phyloP scores from a whole-genome alignment of 2,797 vertebrate species.

The Crotalus adamanteus region DNA sequence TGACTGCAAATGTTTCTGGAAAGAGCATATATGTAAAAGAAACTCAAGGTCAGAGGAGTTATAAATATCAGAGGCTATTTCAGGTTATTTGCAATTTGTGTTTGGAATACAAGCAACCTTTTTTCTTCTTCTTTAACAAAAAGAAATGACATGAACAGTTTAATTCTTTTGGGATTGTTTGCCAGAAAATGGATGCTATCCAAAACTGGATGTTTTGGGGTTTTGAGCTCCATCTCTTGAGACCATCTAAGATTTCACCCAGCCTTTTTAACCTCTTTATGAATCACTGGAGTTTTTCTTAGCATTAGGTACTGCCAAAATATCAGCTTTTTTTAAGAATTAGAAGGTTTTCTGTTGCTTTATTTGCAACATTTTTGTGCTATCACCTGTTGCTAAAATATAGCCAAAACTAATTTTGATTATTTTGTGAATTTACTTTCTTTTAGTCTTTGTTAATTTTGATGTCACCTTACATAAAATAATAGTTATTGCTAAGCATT shows the following conservation, averaged over 20 bases:
- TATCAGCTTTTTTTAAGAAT: background rate
- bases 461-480: background rate
- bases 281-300: background rate
- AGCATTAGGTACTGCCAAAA: background rate
- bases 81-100: background rate
- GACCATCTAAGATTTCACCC: background rate
- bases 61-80: background rate
- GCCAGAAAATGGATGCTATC: background rate
- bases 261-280: background rate
- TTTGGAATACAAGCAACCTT: background rate
- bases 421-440: background rate
- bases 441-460: background rate
- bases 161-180: background rate
- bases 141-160: background rate
- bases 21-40: background rate
- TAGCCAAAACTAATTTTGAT: background rate
- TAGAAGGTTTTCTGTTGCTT: background rate
- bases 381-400: background rate
- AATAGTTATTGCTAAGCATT: background rate
- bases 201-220: background rate
- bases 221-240: background rate
- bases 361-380: background rate
- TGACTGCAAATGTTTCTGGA: slow-evolving; percentile 24
- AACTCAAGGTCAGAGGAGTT: slow-evolving; percentile 19
- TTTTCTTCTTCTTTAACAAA: background rate